Conservation (phyloP, 2,888 invertebrate genomes). For the Clanis bilineata region DNA sequence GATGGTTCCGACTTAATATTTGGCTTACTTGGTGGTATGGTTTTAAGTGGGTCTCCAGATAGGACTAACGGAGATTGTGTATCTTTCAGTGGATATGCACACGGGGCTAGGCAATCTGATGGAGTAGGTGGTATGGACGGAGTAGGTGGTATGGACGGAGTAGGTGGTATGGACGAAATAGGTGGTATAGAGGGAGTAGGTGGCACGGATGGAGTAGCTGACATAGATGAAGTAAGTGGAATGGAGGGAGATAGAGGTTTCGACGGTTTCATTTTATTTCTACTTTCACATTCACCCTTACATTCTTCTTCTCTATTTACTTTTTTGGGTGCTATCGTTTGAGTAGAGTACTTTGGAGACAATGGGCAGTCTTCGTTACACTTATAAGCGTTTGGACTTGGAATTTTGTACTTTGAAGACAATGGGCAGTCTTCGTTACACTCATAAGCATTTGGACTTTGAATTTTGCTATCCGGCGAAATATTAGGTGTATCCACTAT, state of each 20-base stretch:
- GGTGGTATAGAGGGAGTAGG: slow-evolving; percentile 14
- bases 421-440: slow-evolving; percentile 2
- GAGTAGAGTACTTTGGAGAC: background rate
- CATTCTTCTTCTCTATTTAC: slow-evolving; percentile 25
- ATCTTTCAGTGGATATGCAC: background rate
- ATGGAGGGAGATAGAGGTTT: slow-evolving; percentile 5
- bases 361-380: slow-evolving; percentile 2
- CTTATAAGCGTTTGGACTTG: background rate
- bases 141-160: slow-evolving; percentile 4
- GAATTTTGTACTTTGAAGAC: background rate
- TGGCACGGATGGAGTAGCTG: slow-evolving; percentile 13
- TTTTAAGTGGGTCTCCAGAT: background rate
- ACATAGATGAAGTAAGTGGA: slow-evolving; percentile 13
- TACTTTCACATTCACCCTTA: slow-evolving; percentile 31
- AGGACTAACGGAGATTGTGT: background rate
- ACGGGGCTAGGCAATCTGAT: slow-evolving; percentile 13
- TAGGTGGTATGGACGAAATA: slow-evolving; percentile 6
- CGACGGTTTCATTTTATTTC: slow-evolving; percentile 13
- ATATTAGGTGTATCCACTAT: background rate
- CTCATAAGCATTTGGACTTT: background rate
- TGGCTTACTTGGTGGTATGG: slow-evolving; percentile 39
- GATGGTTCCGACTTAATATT: slow-evolving; percentile 44
- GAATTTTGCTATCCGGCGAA: background rate
- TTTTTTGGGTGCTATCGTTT: slow-evolving; percentile 19
- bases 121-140: slow-evolving; percentile 15